These are phyloP conservation scores for Lithobates sylvaticus DNA, from an alignment of 2,797 vertebrate species.

Conservation along the genomic window DNA sequence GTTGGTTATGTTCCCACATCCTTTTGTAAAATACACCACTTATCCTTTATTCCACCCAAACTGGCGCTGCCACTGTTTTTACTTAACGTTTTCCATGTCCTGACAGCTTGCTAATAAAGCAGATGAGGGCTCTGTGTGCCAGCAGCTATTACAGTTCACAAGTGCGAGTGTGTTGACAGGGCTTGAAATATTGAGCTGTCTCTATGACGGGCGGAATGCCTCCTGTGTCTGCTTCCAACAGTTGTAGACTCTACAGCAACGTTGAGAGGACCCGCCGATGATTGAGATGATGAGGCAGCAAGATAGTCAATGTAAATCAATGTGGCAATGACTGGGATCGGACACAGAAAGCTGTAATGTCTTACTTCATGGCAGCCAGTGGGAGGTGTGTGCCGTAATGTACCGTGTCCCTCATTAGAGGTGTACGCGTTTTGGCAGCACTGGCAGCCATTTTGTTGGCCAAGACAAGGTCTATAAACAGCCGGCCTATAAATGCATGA, in stretches of 20 bases:
- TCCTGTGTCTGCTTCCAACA: slow-evolving; percentile 62
- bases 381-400: background rate
- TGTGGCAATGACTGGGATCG: background rate
- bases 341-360: background rate
- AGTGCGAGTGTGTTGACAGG: slow-evolving; percentile 63
- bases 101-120: slow-evolving; percentile 72
- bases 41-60: slow-evolving; percentile 3
- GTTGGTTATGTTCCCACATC: background rate
- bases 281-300: slow-evolving; percentile 11
- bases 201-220: slow-evolving; percentile 62
- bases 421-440: background rate
- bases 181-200: slow-evolving; percentile 58
- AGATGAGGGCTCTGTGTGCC: slow-evolving; percentile 62
- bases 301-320: slow-evolving; percentile 4
- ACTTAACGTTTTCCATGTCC: slow-evolving; percentile 49
- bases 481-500: background rate
- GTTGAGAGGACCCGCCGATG: slow-evolving; percentile 42
- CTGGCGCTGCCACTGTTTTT: background rate
- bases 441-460: slow-evolving; percentile 48
- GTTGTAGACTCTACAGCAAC: background rate
- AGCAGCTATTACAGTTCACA: slow-evolving; percentile 64
- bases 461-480: background rate
- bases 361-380: background rate
- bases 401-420: background rate
- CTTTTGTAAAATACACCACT: slow-evolving; percentile 1